Evolutionary conservation across 2,797 vertebrate species (phyloP).

Genomic region (Cyprinella venusta): DNA sequence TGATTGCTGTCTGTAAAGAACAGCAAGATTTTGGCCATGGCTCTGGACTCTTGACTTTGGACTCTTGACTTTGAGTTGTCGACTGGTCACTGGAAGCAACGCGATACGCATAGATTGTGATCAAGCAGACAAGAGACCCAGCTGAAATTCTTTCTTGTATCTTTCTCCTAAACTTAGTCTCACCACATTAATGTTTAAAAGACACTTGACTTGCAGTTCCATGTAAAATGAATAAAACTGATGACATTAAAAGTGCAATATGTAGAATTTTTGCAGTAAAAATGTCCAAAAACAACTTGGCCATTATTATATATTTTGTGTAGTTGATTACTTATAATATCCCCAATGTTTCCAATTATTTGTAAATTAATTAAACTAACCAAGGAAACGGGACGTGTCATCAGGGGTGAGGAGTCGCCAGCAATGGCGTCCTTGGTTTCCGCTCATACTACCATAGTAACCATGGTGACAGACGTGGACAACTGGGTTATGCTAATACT

Average conservation of each 20-base stretch:
- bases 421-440: too few relatives aligned
- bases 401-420: too few relatives aligned
- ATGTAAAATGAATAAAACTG: not conserved
- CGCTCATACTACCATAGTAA: too few relatives aligned
- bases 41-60: conserved; percentile 10
- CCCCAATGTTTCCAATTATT: too few relatives aligned
- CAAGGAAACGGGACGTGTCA: too few relatives aligned
- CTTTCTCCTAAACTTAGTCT: conserved; percentile 22
- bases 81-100: conserved; percentile 21
- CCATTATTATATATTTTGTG: too few relatives aligned
- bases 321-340: too few relatives aligned
- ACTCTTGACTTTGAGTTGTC: conserved; percentile 24
- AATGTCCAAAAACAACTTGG: too few relatives aligned
- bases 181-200: conserved; percentile 4
- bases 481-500: too few relatives aligned
- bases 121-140: not conserved
- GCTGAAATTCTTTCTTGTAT: conserved; percentile 25
- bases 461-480: too few relatives aligned
- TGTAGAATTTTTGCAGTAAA: too few relatives aligned
- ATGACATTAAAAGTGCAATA: not conserved
- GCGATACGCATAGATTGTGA: conserved; percentile 8
- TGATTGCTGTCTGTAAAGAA: conserved; percentile 31
- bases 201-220: not conserved
- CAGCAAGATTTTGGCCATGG: conserved; percentile 8
- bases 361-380: too few relatives aligned